phyloP scores from a whole-genome alignment of 2,888 invertebrate species.

The Tineola bisselliella region DNA sequence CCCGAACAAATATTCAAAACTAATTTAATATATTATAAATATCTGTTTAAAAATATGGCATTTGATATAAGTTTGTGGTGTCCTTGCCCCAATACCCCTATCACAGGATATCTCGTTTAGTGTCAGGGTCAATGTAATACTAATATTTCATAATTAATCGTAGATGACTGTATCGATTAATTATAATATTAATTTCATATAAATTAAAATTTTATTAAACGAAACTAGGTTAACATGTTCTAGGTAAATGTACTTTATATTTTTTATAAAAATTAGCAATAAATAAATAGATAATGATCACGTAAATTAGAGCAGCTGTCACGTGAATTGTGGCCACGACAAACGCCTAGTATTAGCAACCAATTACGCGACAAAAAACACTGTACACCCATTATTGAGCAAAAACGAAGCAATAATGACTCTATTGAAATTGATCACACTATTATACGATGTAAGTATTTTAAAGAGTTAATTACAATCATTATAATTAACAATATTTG shows the following conservation, averaged over 20 bases:
- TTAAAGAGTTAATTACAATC: constrained; percentile 6
- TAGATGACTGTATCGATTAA: no score
- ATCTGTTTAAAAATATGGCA: no score
- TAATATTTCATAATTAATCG: no score
- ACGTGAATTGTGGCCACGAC: constrained; percentile 23
- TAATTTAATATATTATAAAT: no score
- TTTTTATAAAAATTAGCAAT: constrained; percentile 19
- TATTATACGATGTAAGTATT: constrained; percentile 18
- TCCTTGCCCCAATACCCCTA: no score
- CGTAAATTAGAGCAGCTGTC: constrained; percentile 22
- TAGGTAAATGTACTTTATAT: background rate
- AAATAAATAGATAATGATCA: constrained; percentile 38
- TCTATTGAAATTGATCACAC: constrained; percentile 40
- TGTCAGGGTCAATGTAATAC: no score
- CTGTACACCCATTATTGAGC: constrained; percentile 27
- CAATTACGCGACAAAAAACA: constrained; percentile 40
- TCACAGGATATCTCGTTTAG: no score
- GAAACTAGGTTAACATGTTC: background rate
- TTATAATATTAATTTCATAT: background rate
- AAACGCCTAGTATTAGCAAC: constrained; percentile 18
- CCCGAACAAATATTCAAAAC: no score
- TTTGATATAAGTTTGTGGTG: no score
- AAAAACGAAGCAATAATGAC: constrained; percentile 35
- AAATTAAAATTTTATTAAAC: background rate
- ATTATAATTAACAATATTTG: constrained; percentile 10